A percentile compares a stretch with the other conserved stretches of the same genome.
Evolutionary conservation across 2,888 invertebrate genomes (phyloP).

Genomic region (Caenorhabditis sulstoni): DNA sequence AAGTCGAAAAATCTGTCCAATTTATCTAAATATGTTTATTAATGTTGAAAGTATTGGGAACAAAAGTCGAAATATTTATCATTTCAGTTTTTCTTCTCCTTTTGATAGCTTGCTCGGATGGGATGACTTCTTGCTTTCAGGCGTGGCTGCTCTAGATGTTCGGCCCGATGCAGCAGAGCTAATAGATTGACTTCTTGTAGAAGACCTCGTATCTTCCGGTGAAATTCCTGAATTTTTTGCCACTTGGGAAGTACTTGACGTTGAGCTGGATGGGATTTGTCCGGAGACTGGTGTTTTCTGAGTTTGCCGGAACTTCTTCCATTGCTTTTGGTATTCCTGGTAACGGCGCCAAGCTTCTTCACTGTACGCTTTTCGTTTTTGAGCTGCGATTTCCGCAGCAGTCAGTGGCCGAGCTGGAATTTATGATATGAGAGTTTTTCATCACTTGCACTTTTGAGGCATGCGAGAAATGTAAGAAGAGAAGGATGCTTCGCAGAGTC

Average conservation of each 20-base stretch:
- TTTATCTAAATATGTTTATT: too few species aligned
- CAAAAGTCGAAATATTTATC: slow-evolving; percentile 12
- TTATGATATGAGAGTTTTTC: too few species aligned
- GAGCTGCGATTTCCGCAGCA: slow-evolving; percentile 73
- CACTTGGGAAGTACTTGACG: slow-evolving; percentile 7
- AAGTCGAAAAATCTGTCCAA: too few species aligned
- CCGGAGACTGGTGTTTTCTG: slow-evolving; percentile 50
- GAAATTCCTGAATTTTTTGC: slow-evolving; percentile 26
- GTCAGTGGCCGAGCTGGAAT: slow-evolving; percentile 69
- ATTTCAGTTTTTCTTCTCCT: slow-evolving; percentile 21
- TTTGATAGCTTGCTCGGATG: slow-evolving; percentile 27
- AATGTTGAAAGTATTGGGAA: too few species aligned
- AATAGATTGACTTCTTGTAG: slow-evolving; percentile 54
- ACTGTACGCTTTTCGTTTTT: slow-evolving; percentile 77
- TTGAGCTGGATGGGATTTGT: slow-evolving; percentile 8
- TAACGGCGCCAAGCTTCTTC: slow-evolving; percentile 79
- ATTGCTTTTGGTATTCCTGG: slow-evolving; percentile 80
- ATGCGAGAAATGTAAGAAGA: too few species aligned
- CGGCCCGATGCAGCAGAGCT: slow-evolving; percentile 38
- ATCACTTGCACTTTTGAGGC: too few species aligned
- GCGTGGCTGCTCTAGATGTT: slow-evolving; percentile 53
- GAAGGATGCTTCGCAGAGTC: too few species aligned
- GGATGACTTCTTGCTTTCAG: slow-evolving; percentile 52
- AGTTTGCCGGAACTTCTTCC: slow-evolving; percentile 79
- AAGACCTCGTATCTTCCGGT: slow-evolving; percentile 39